Conservation (phyloP, 2,113 vertebrate genomes). For the Ammospiza nelsoni region DNA sequence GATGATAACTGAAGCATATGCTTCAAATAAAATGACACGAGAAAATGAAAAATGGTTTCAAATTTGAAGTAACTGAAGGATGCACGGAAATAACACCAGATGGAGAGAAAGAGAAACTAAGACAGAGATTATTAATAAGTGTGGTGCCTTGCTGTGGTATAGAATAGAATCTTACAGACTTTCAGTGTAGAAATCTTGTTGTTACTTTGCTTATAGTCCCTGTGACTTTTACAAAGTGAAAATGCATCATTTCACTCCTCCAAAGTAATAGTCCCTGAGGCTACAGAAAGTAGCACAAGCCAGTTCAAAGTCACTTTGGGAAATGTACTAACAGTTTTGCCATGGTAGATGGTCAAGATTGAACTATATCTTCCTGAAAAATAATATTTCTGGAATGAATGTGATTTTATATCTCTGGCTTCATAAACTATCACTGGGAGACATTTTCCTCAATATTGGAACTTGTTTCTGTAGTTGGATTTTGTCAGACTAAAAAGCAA, state of each 20-base stretch:
- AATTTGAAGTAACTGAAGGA: slow-evolving; percentile 20
- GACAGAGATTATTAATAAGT: not conserved
- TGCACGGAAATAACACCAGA: slow-evolving; percentile 27
- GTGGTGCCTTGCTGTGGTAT: not conserved
- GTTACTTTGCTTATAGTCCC: not conserved
- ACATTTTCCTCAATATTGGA: not conserved
- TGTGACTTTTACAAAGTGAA: not conserved
- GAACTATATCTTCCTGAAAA: not conserved
- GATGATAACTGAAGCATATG: slow-evolving; percentile 57
- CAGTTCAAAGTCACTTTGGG: not conserved
- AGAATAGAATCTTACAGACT: not conserved
- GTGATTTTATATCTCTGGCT: rapidly evolving
- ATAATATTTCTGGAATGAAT: not conserved
- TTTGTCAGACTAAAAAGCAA: not conserved
- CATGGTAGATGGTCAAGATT: not conserved
- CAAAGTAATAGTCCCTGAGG: not conserved
- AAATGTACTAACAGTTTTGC: not conserved
- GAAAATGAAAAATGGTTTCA: slow-evolving; percentile 55
- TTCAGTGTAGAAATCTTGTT: not conserved
- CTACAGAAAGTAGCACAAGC: not conserved
- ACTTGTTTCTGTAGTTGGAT: not conserved
- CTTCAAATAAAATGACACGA: slow-evolving; percentile 27
- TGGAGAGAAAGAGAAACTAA: slow-evolving; percentile 49
- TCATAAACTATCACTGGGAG: not conserved
- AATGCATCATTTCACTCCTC: not conserved